phyloP scores from a whole-genome alignment of 2,888 invertebrate genomes.

The Heliconius aoede region DNA sequence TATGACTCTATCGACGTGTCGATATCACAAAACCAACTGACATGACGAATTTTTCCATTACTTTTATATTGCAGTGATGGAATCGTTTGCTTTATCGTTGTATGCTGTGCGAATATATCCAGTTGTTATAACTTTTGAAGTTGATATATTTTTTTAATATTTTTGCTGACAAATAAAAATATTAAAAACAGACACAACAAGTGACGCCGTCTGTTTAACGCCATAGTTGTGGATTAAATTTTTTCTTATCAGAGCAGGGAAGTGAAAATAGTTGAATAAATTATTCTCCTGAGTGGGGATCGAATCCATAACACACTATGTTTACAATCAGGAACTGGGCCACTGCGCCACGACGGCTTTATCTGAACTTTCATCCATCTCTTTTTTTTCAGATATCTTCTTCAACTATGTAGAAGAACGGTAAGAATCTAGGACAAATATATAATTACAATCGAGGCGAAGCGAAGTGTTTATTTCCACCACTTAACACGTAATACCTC shows the following conservation, averaged over 20 bases:
- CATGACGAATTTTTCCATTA: slow-evolving; percentile 4
- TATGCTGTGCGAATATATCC: neutral
- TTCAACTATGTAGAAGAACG: no score
- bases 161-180: no score
- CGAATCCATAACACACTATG: neutral
- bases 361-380: no score
- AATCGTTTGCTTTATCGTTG: neutral
- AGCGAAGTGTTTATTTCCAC: no score
- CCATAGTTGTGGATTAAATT: no score
- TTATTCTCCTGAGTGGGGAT: neutral
- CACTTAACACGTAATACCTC: no score
- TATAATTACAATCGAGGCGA: no score
- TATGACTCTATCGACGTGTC: slow-evolving; percentile 3
- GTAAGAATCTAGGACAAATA: no score
- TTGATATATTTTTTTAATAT: neutral
- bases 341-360: neutral
- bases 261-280: neutral
- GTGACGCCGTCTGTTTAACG: no score
- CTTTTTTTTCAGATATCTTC: no score
- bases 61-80: neutral
- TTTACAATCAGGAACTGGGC: neutral
- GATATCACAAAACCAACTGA: slow-evolving; percentile 15
- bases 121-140: neutral
- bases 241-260: neutral
- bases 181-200: no score